Conservation (phyloP, 2,888 invertebrate genomes). For the Meloe dianella region DNA sequence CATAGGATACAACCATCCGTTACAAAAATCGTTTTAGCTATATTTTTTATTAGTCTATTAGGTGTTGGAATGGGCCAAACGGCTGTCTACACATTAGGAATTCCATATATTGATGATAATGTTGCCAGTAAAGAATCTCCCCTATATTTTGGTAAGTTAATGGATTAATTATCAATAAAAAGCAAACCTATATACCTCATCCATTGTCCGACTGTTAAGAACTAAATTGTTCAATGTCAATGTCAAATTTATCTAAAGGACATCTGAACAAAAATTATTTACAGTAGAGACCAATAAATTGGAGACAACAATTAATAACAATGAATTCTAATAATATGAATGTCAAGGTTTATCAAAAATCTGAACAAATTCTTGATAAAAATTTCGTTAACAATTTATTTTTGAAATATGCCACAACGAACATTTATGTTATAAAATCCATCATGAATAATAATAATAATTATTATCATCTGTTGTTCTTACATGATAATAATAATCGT, state of each 20-base stretch:
- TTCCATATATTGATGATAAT: constrained; percentile 93
- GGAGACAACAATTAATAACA: constrained; percentile 32
- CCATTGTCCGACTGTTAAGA: constrained; percentile 29
- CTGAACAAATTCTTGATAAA: background rate
- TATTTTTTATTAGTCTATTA: constrained; percentile 86
- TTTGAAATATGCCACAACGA: background rate
- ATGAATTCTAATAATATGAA: constrained; percentile 32
- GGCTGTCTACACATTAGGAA: constrained; percentile 89
- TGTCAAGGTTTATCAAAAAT: constrained; percentile 34
- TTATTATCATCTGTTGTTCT: background rate
- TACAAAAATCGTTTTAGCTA: constrained; percentile 81
- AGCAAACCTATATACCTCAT: constrained; percentile 25
- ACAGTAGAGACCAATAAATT: constrained; percentile 26
- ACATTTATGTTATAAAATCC: background rate
- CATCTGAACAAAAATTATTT: constrained; percentile 30
- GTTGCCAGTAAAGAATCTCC: constrained; percentile 91
- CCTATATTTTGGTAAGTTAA: constrained; percentile 83
- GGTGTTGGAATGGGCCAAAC: constrained; percentile 93
- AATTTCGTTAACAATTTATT: background rate
- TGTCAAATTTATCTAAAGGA: constrained; percentile 37
- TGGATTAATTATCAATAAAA: constrained; percentile 7
- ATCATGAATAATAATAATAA: background rate
- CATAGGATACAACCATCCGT: constrained; percentile 76
- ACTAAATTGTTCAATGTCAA: constrained; percentile 35
- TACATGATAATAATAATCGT: background rate